phyloP scores from a whole-genome alignment of 1,140 invertebrate genomes.

The Pararge aegeria region DNA sequence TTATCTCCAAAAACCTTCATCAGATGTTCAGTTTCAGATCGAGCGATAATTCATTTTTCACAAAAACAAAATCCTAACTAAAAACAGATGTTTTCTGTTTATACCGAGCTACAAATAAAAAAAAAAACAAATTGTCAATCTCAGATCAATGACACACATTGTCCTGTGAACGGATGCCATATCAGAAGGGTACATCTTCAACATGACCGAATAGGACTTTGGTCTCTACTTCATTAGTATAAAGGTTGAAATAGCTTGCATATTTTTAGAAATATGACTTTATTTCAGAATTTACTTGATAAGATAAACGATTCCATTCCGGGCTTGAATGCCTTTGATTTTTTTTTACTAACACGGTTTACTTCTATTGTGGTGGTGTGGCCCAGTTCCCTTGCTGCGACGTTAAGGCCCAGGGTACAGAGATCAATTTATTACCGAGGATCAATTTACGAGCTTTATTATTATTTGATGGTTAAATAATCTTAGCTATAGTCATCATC shows the following conservation, averaged over 20 bases:
- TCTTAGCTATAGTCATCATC: too few species aligned
- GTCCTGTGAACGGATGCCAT: constrained; percentile 35
- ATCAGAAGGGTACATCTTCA: background rate
- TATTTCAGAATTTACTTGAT: background rate
- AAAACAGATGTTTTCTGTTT: constrained; percentile 32
- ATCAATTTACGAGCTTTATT: too few species aligned
- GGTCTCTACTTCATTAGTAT: background rate
- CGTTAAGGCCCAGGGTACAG: too few species aligned
- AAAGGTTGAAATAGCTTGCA: background rate
- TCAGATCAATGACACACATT: constrained; percentile 38
- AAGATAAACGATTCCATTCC: constrained; percentile 8
- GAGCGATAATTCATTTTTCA: background rate
- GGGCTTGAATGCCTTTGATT: constrained; percentile 11
- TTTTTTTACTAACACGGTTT: background rate
- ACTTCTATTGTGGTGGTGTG: too few species aligned
- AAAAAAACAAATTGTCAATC: constrained; percentile 24
- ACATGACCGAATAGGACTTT: background rate
- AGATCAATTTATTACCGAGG: too few species aligned
- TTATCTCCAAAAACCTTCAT: too few species aligned
- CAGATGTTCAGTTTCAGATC: too few species aligned
- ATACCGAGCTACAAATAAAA: constrained; percentile 24
- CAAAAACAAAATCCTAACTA: constrained; percentile 3
- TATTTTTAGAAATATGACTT: background rate
- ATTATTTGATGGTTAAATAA: too few species aligned
- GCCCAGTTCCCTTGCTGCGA: too few species aligned